Evolutionary conservation across 2,888 invertebrate species (phyloP), one percentile per base, ranked within the genome.

Genomic region (Nephrotoma appendiculata): DNA sequence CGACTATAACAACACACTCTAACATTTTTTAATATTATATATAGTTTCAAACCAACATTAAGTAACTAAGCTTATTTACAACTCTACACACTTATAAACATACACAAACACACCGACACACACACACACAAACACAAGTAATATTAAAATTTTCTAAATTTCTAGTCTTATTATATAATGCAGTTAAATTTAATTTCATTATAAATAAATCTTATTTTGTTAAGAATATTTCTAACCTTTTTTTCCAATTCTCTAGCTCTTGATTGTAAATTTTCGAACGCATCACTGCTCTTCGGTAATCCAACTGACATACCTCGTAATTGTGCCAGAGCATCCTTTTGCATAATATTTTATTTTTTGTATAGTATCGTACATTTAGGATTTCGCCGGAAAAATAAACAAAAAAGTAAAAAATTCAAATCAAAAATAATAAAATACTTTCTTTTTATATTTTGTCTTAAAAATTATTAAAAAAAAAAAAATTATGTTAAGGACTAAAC

Each of bases 161-260:
- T 31, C 71, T 57, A 57, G 1, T 15, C 3, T n/a, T 57, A 15
- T 57, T 57, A 15, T 52, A 4, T 57, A 15, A n/a, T 57, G 15
- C 19, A 31, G 9, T 71, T 31, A 52, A 52, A 52, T 52, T 52
- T 52, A 52, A 52, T 43, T 86, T 11, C 31, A 12, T 71, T 43
- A 31, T 31, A 42, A 48, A 31, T 43, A 15, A 42, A 48, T 44
- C n/a, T 48, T 42, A 45, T 19, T 19, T 83, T 31, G 12, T 86
- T 86, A 86, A 83, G 83, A 87, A 41, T 11, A 31, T 41, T 31
- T 88, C 88, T 85, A 89, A 96, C 97, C 93, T 98, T 98, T 92
- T 98, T 98, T 92, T 98, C 98, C 88, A 98, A 93, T 91, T 98
- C 98, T 88, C 98, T 94, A 86, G 96, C 96, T 89, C 96, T 94